These are phyloP conservation scores for Orchesella cincta DNA, from an alignment of 1,140 invertebrate species.

Conservation along the genomic window DNA sequence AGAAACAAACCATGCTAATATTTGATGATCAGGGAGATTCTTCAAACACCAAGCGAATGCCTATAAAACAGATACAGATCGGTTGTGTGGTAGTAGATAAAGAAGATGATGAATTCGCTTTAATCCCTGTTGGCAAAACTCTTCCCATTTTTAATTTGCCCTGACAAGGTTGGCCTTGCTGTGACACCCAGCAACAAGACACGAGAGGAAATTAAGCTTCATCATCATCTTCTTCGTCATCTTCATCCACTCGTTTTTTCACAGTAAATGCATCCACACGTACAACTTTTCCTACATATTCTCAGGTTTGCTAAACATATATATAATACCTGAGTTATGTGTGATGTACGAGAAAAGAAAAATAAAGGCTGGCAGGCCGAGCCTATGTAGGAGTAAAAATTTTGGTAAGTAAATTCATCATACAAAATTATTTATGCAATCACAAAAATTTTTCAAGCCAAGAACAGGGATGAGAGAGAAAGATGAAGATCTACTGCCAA, in stretches of 20 bases:
- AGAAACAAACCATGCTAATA: no score
- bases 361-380: neutral
- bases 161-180: constrained; percentile 4
- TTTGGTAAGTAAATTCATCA: neutral
- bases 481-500: neutral
- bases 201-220: neutral
- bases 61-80: no score
- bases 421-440: neutral
- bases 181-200: neutral
- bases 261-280: neutral
- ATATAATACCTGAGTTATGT: neutral
- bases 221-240: constrained; percentile 3
- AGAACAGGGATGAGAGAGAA: neutral
- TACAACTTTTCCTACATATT: neutral
- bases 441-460: neutral
- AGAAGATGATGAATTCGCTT: neutral
- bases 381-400: neutral
- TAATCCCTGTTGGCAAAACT: neutral
- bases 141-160: constrained; percentile 1
- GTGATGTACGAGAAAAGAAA: neutral
- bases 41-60: no score
- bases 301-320: neutral
- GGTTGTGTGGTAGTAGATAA: neutral
- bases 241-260: neutral
- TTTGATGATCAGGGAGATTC: no score